A percentile compares a stretch with the other conserved stretches of the same genome.
These are phyloP conservation scores for Ichneumon xanthorius DNA, from an alignment of 2,888 invertebrate genomes.

Conservation along the genomic window DNA sequence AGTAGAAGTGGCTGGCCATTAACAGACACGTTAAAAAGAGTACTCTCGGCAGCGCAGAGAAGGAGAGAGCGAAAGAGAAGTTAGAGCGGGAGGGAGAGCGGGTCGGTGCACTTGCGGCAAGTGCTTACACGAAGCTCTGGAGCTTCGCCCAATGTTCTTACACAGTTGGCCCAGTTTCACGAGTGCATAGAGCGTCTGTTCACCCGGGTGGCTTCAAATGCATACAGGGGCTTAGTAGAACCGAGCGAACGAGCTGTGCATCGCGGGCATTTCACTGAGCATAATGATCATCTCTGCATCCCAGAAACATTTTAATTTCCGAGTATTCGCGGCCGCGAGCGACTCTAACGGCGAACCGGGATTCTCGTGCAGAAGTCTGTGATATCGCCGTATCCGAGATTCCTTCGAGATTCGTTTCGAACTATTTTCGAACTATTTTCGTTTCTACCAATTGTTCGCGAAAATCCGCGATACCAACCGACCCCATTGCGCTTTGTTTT, in stretches of 20 bases:
- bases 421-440: constrained; percentile 28
- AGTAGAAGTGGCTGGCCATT: constrained; percentile 61
- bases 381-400: constrained; percentile 50
- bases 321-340: constrained; percentile 50
- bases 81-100: constrained; percentile 18
- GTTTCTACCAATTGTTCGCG: constrained; percentile 19
- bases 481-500: constrained; percentile 3
- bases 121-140: constrained; percentile 69
- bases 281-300: constrained; percentile 66
- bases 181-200: constrained; percentile 58
- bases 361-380: constrained; percentile 34
- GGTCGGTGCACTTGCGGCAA: constrained; percentile 66
- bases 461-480: constrained; percentile 8
- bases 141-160: constrained; percentile 69
- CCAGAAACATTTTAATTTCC: constrained; percentile 67
- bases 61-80: neutral
- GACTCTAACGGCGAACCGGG: constrained; percentile 53
- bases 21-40: constrained; percentile 65
- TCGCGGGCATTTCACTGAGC: constrained; percentile 67
- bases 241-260: constrained; percentile 56
- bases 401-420: constrained; percentile 56
- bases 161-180: constrained; percentile 68
- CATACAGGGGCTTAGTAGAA: constrained; percentile 30
- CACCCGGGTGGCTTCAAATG: constrained; percentile 63
- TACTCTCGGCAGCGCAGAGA: constrained; percentile 32